A percentile compares a stretch with the other conserved stretches of the same genome.
phyloP scores from a whole-genome alignment of 2,113 vertebrate species.

The Bagarius yarrelli region DNA sequence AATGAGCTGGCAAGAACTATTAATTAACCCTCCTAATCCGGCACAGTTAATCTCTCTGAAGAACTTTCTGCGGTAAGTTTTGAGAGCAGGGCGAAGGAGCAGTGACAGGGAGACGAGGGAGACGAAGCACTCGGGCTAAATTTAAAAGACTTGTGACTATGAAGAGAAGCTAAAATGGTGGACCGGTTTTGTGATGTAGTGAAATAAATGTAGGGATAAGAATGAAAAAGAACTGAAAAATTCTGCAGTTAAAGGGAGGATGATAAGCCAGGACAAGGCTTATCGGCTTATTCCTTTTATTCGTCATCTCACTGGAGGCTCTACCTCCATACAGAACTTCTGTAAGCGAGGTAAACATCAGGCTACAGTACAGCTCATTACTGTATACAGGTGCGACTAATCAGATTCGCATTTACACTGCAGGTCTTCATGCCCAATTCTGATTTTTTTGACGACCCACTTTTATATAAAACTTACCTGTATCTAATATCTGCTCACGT shows the following conservation, averaged over 20 bases:
- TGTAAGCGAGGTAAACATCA: no score
- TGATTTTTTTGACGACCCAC: no score
- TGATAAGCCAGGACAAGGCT: conserved; percentile 37
- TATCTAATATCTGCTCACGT: no score
- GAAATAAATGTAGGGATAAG: conserved; percentile 52
- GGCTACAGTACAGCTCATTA: no score
- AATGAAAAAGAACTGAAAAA: conserved; percentile 55
- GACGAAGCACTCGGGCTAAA: background rate
- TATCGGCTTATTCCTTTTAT: conserved; percentile 35
- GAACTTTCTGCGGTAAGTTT: conserved; percentile 76
- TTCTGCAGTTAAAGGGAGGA: conserved; percentile 50
- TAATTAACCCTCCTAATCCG: conserved; percentile 82
- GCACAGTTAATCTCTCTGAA: conserved; percentile 76
- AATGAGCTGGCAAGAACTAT: conserved; percentile 79
- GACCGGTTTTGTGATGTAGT: conserved; percentile 58
- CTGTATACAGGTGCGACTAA: no score
- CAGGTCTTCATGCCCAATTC: no score
- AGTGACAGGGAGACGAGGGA: conserved; percentile 41
- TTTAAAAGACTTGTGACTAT: conserved; percentile 35
- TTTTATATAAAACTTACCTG: no score
- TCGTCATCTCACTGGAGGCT: conserved; percentile 23
- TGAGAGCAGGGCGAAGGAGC: conserved; percentile 66
- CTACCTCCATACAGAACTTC: no score
- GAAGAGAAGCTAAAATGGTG: conserved; percentile 30
- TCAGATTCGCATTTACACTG: no score